A percentile compares a stretch with the other conserved stretches of the same genome.
These are phyloP conservation scores for Menura novaehollandiae DNA, from an alignment of 2,113 vertebrate genomes.

Conservation along the genomic window DNA sequence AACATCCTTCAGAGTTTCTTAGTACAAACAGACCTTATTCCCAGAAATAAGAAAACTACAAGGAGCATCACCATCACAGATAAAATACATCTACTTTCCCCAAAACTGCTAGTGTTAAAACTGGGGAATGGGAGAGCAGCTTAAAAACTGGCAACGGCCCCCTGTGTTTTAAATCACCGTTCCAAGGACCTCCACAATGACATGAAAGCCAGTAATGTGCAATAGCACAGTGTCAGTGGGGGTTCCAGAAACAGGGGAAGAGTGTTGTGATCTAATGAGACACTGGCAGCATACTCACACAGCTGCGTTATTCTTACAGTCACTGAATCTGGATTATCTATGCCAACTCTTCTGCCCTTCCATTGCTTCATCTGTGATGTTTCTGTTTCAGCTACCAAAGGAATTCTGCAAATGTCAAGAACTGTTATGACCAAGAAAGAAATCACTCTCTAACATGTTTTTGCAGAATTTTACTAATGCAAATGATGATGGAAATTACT, in stretches of 20 bases:
- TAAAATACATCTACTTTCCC: background rate
- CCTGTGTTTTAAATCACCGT: background rate
- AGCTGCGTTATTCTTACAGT: background rate
- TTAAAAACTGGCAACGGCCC: background rate
- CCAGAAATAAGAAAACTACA: background rate
- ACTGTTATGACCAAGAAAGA: background rate
- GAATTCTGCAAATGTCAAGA: background rate
- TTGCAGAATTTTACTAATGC: background rate
- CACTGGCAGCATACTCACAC: background rate
- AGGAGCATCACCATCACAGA: background rate
- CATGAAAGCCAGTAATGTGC: background rate
- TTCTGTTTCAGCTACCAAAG: background rate
- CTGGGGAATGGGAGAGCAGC: accelerated
- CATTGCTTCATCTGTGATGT: background rate
- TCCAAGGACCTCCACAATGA: background rate
- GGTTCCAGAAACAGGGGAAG: background rate
- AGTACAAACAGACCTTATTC: background rate
- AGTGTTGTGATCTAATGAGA: background rate
- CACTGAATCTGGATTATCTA: background rate
- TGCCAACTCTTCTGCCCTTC: background rate
- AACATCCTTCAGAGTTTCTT: background rate
- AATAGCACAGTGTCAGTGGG: background rate
- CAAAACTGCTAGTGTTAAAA: background rate
- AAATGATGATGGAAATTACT: background rate
- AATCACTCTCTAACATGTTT: background rate